These are phyloP conservation scores for Isichthys henryi DNA, from an alignment of 2,113 vertebrate species.

Conservation along the genomic window DNA sequence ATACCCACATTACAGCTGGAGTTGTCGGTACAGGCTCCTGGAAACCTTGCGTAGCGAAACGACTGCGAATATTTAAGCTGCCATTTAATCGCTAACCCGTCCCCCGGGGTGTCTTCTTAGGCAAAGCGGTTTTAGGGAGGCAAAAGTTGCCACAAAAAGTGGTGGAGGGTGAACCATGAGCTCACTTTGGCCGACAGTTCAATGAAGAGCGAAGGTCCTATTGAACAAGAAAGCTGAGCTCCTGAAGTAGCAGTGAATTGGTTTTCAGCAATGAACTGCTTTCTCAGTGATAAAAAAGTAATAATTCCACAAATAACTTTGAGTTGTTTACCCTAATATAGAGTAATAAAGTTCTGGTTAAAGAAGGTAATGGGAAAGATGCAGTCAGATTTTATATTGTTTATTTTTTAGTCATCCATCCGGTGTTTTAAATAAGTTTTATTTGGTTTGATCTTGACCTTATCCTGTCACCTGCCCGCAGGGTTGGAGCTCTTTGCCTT, in stretches of 20 bases:
- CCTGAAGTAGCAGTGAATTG: background rate
- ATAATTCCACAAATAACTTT: background rate
- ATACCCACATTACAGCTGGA: background rate
- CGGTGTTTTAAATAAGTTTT: background rate
- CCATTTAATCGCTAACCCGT: background rate
- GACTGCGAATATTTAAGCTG: background rate
- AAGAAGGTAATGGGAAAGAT: background rate
- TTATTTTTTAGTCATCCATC: background rate
- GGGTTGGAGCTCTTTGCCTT: conserved; percentile 79
- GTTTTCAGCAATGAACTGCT: background rate
- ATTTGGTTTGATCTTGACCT: background rate
- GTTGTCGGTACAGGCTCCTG: background rate
- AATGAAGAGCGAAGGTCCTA: background rate
- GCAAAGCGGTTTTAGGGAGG: background rate
- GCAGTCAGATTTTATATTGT: background rate
- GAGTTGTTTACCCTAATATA: background rate
- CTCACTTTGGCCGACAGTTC: too few species aligned
- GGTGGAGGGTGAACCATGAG: too few species aligned
- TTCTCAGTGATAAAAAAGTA: background rate
- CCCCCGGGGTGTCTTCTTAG: background rate
- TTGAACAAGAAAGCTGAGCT: background rate
- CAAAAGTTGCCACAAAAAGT: background rate
- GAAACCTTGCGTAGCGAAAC: background rate
- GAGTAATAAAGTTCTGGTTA: background rate
- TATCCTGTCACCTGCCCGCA: conserved; percentile 32